Conservation (phyloP, 2,797 vertebrate species). For the Miichthys miiuy region DNA sequence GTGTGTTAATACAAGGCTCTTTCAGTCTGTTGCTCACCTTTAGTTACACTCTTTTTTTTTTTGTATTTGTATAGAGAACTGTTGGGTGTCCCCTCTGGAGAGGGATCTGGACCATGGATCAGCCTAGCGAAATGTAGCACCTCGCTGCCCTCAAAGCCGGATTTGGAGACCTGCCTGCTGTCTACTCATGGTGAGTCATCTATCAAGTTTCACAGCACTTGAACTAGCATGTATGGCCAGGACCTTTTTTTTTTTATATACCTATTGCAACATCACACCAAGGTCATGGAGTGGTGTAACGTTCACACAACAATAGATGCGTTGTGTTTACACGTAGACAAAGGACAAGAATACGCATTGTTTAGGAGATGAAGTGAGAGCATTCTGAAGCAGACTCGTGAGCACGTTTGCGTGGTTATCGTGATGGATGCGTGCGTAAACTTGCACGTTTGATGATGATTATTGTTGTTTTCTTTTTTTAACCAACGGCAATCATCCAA, state of each 20-base stretch:
- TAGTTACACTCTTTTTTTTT: slow-evolving; percentile 38
- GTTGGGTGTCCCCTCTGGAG: slow-evolving; percentile 56
- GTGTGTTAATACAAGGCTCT: slow-evolving; percentile 35
- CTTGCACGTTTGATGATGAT: not conserved
- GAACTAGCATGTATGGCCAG: slow-evolving; percentile 1
- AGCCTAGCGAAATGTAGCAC: slow-evolving; percentile 72
- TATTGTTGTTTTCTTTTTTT: not conserved
- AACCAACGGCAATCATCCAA: not conserved
- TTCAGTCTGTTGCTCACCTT: slow-evolving; percentile 28
- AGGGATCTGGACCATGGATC: slow-evolving; percentile 61
- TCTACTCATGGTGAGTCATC: slow-evolving; percentile 79
- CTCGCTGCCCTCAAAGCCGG: slow-evolving; percentile 65
- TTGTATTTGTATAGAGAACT: slow-evolving; percentile 66
- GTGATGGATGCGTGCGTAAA: not conserved
- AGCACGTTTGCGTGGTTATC: not conserved
- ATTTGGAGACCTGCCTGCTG: slow-evolving; percentile 73
- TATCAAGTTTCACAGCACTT: slow-evolving; percentile 46
- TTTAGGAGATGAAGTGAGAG: not conserved
- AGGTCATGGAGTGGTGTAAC: not conserved
- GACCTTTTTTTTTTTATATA: slow-evolving; percentile 22
- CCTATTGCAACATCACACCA: not conserved
- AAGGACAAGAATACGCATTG: not conserved
- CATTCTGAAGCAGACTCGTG: not conserved
- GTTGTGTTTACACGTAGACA: slow-evolving; percentile 10
- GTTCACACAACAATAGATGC: slow-evolving; percentile 4